Percentiles rank a stretch among this genome's conserved stretches.
Conservation (phyloP, 2,797 vertebrate species). For the Pygocentrus nattereri region DNA sequence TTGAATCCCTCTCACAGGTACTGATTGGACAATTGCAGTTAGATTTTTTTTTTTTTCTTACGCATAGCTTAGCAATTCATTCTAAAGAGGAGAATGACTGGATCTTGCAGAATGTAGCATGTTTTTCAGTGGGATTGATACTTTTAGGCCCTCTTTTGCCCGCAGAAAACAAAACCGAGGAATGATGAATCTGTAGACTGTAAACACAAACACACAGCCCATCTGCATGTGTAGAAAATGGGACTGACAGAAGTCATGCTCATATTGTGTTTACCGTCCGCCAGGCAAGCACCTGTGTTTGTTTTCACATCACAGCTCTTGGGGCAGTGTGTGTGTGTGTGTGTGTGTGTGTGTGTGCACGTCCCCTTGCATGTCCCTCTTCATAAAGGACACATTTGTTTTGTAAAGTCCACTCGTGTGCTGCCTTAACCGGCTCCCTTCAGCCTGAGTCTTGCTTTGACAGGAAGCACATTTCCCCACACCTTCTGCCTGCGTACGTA, state of each 20-base stretch:
- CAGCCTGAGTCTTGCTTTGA: slow-evolving; percentile 4
- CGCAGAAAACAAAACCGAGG: background rate
- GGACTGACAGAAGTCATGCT: slow-evolving; percentile 48
- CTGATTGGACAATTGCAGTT: background rate
- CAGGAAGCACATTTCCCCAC: slow-evolving; percentile 59
- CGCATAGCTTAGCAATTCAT: background rate
- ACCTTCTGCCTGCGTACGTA: slow-evolving; percentile 67
- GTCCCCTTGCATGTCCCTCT: slow-evolving; percentile 36
- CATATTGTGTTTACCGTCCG: slow-evolving; percentile 32
- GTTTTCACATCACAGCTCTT: slow-evolving; percentile 53
- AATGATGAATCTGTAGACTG: background rate
- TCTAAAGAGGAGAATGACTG: background rate
- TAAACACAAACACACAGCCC: slow-evolving; percentile 16
- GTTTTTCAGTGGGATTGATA: background rate
- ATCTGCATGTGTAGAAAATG: slow-evolving; percentile 38
- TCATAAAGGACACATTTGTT: slow-evolving; percentile 51
- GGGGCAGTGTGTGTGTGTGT: background rate
- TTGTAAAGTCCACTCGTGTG: slow-evolving; percentile 39
- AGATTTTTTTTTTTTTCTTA: background rate
- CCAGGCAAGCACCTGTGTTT: slow-evolving; percentile 35
- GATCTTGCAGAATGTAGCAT: background rate
- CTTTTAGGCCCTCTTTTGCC: background rate
- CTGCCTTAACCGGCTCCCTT: slow-evolving; percentile 1
- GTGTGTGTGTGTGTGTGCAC: slow-evolving; percentile 32
- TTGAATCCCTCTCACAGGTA: background rate